Conservation (phyloP, 2,113 vertebrate species). For the Oreochromis niloticus region DNA sequence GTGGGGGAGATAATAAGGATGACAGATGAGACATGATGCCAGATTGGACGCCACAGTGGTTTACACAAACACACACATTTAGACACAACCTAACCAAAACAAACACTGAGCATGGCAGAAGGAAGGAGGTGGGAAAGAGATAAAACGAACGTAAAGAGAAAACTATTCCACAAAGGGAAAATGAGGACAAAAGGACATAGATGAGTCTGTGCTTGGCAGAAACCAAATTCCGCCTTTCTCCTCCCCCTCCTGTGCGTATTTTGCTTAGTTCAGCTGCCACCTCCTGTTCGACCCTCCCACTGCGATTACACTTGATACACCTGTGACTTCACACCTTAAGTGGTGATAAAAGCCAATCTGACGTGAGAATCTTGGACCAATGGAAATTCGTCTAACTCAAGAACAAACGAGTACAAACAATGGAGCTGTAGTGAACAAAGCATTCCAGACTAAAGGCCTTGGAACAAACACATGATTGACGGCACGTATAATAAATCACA, state of each 20-base stretch:
- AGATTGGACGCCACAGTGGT: constrained; percentile 1
- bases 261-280: constrained; percentile 16
- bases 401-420: neutral
- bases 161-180: neutral
- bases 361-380: constrained; percentile 33
- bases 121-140: neutral
- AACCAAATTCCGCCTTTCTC: neutral
- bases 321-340: constrained; percentile 55
- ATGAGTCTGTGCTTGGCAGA: neutral
- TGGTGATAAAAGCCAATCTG: constrained; percentile 48
- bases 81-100: neutral
- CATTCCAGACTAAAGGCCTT: neutral
- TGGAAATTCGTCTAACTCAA: neutral
- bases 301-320: constrained; percentile 14
- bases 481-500: neutral
- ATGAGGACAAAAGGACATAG: constrained; percentile 11
- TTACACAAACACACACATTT: neutral
- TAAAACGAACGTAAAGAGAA: neutral
- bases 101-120: neutral
- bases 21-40: constrained; percentile 54
- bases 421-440: neutral
- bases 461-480: constrained; percentile 33
- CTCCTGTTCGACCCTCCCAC: neutral
- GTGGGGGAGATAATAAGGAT: constrained; percentile 53
- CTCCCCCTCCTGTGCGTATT: neutral